A percentile compares a stretch with the other conserved stretches of the same genome.
These are phyloP conservation scores for Spialia ferax DNA, from an alignment of 2,888 invertebrate species.

Conservation along the genomic window DNA sequence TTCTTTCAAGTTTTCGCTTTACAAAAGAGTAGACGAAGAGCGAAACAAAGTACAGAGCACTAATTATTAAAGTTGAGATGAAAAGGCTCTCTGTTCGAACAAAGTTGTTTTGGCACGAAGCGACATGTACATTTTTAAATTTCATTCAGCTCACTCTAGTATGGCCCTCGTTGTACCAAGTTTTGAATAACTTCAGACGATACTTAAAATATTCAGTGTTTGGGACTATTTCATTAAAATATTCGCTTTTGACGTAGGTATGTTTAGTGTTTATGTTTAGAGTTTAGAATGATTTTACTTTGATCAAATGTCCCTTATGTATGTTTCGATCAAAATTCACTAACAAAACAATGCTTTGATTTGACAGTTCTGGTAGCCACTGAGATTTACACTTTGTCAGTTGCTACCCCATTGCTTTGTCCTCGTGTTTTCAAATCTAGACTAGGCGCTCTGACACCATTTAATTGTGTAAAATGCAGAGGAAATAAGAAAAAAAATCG, in stretches of 20 bases:
- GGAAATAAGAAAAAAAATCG: too few relatives aligned
- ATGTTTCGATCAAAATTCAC: too few relatives aligned
- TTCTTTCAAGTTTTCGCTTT: neutral
- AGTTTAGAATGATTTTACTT: neutral
- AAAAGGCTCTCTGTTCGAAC: neutral
- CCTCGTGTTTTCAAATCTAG: too few relatives aligned
- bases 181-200: neutral
- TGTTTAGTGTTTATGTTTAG: neutral
- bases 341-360: too few relatives aligned
- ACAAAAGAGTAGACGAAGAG: neutral
- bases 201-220: neutral
- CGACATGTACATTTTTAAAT: conserved; percentile 4
- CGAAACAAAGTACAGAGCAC: neutral
- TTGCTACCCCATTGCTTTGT: too few relatives aligned
- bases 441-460: too few relatives aligned
- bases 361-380: too few relatives aligned
- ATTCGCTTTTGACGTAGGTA: too few relatives aligned
- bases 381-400: too few relatives aligned
- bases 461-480: too few relatives aligned
- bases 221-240: neutral
- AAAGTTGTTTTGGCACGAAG: neutral
- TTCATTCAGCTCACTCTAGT: neutral
- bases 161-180: neutral
- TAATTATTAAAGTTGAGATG: conserved; percentile 4
- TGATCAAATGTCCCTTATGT: too few relatives aligned